A percentile compares a stretch with the other conserved stretches of the same genome.
phyloP scores from a whole-genome alignment of 1,140 invertebrate species.

The Anastrepha ludens region DNA sequence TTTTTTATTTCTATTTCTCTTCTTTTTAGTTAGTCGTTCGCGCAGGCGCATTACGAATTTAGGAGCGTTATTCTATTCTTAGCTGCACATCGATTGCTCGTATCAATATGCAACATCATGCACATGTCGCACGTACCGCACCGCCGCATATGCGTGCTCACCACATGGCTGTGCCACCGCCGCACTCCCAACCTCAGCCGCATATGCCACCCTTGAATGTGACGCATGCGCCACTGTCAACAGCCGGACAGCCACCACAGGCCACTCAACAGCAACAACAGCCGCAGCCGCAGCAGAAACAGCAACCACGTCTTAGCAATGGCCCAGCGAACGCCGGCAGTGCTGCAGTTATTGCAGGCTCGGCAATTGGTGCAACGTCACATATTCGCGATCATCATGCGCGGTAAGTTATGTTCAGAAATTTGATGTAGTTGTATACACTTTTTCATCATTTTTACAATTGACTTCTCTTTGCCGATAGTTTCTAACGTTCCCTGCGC shows the following conservation, averaged over 20 bases:
- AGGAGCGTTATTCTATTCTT: neutral
- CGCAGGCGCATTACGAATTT: too few species aligned
- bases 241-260: constrained; percentile 2
- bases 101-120: constrained; percentile 40
- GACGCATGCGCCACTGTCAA: neutral
- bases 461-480: neutral
- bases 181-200: neutral
- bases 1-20: neutral
- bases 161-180: constrained; percentile 41
- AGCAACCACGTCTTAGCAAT: constrained; percentile 2
- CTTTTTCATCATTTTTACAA: neutral
- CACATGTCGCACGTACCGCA: constrained; percentile 35
- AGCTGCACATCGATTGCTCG: neutral
- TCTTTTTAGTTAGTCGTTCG: neutral
- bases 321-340: neutral
- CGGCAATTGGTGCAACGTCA: neutral
- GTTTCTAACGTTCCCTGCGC: neutral
- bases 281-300: constrained; percentile 9
- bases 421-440: neutral
- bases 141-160: constrained; percentile 36
- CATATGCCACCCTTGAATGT: constrained; percentile 10
- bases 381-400: constrained; percentile 28
- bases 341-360: constrained; percentile 1
- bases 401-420: neutral
- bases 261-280: constrained; percentile 3